A percentile compares a stretch with the other conserved stretches of the same genome.
Evolutionary conservation across 2,797 vertebrate genomes (phyloP).

Genomic region (Syngnathus rostellatus): DNA sequence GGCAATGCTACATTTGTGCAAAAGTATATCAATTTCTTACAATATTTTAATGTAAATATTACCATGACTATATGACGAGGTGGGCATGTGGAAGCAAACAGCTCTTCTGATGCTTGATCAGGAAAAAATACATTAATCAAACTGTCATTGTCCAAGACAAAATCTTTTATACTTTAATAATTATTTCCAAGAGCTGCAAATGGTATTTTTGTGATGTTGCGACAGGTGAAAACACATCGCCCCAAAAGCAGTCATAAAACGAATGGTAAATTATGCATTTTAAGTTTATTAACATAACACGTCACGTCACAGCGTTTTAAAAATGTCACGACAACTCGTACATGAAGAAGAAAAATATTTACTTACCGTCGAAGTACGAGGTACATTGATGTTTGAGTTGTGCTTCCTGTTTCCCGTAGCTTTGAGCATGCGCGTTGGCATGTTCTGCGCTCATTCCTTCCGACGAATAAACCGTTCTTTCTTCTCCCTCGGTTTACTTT

Average conservation of each 20-base stretch:
- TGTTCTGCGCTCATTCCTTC: not conserved
- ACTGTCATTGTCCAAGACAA: not conserved
- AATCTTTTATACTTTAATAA: not conserved
- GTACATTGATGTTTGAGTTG: not conserved
- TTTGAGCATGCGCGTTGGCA: not conserved
- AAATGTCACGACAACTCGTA: not conserved
- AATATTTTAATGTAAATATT: not conserved
- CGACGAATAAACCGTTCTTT: not conserved
- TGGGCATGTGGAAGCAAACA: not conserved
- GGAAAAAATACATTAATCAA: not conserved
- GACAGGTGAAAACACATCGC: too few species aligned
- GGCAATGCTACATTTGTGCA: not conserved
- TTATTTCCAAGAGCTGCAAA: too few species aligned
- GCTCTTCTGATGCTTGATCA: not conserved
- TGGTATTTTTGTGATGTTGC: too few species aligned
- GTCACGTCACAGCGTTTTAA: not conserved
- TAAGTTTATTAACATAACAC: not conserved
- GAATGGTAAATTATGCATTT: too few species aligned
- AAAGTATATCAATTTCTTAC: not conserved
- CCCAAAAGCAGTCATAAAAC: too few species aligned
- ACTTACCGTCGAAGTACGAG: not conserved
- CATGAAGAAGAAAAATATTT: not conserved
- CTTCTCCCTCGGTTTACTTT: not conserved
- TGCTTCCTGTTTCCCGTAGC: not conserved
- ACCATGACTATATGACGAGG: not conserved